Conservation (phyloP, 2,113 vertebrate genomes). For the Ailuropoda melanoleuca region DNA sequence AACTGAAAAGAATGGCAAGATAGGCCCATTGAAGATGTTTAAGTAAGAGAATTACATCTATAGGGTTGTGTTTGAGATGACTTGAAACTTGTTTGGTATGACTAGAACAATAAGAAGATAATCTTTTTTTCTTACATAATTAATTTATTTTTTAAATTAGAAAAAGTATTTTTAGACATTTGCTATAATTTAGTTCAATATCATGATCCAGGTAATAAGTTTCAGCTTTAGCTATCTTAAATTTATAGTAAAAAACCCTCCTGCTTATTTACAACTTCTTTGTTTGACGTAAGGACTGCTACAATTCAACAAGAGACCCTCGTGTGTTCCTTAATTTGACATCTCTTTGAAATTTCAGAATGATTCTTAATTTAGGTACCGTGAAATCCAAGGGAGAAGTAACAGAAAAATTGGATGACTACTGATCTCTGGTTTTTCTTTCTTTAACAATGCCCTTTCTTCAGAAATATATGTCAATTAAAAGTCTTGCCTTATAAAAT, state of each 20-base stretch:
- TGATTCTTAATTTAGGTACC: background rate
- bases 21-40: background rate
- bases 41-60: background rate
- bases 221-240: background rate
- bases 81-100: background rate
- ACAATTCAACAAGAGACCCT: background rate
- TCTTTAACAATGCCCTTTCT: background rate
- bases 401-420: background rate
- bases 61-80: background rate
- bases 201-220: background rate
- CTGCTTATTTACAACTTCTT: background rate
- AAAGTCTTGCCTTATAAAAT: conserved; percentile 18
- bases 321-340: background rate
- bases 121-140: background rate
- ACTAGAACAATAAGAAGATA: background rate
- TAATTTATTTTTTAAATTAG: background rate
- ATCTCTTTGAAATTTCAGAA: conserved; percentile 54
- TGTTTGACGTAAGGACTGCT: background rate
- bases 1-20: background rate
- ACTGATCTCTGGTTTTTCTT: background rate
- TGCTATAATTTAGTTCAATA: background rate
- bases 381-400: conserved; percentile 22
- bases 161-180: background rate
- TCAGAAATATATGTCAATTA: conserved; percentile 38
- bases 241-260: background rate